Evolutionary conservation across 2,113 vertebrate genomes (phyloP).

Genomic region (Thomomys bottae): DNA sequence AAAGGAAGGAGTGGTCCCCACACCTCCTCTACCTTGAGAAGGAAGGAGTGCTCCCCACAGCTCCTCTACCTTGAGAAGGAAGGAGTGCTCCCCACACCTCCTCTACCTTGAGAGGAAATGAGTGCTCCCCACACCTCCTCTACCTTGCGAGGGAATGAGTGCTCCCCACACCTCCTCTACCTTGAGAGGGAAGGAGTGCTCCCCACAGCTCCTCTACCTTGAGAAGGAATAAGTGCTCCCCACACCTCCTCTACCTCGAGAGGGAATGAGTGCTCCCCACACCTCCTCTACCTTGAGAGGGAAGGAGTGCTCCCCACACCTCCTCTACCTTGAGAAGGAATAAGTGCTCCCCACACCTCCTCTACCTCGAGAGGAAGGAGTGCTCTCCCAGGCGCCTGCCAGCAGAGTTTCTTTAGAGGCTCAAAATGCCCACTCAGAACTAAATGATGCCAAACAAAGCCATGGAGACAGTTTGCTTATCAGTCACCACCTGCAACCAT

Average conservation of each 20-base stretch:
- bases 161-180: neutral
- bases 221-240: no score
- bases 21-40: neutral
- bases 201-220: neutral
- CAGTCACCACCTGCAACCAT: neutral
- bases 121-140: neutral
- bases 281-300: neutral
- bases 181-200: neutral
- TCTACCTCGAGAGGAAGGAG: neutral
- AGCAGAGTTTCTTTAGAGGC: neutral
- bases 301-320: no score
- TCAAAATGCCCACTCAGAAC: neutral
- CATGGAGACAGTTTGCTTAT: neutral
- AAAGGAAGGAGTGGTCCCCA: no score
- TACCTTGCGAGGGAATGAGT: neutral
- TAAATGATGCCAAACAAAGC: neutral
- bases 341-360: no score
- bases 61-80: neutral
- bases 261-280: no score
- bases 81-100: no score
- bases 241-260: neutral
- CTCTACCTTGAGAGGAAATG: neutral
- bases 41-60: no score
- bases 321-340: neutral
- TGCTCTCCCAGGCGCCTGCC: neutral